A percentile compares a stretch with the other conserved stretches of the same genome.
These are phyloP conservation scores for Amblyteles armatorius DNA, from an alignment of 2,888 invertebrate species.

Conservation along the genomic window DNA sequence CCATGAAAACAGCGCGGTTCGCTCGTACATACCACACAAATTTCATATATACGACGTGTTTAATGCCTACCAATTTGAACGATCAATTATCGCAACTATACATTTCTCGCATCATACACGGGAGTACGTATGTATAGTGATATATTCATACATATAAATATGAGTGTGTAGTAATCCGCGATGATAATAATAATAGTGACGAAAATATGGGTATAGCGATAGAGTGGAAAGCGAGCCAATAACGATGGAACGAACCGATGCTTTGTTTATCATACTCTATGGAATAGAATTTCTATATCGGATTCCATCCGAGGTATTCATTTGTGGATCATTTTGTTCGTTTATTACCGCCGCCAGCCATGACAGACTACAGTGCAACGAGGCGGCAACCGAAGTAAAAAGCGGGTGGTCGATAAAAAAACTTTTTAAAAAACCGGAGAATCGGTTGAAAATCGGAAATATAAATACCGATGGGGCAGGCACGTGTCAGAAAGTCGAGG, in stretches of 20 bases:
- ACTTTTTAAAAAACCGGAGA: background rate
- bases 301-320: background rate
- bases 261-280: background rate
- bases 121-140: too few relatives aligned
- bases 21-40: background rate
- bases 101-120: background rate
- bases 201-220: background rate
- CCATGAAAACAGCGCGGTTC: background rate
- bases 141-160: background rate
- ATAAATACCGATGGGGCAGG: conserved; percentile 24
- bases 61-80: background rate
- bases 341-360: background rate
- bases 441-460: conserved; percentile 24
- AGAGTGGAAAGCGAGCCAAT: conserved; percentile 12
- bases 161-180: background rate
- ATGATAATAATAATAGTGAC: background rate
- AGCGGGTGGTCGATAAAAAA: background rate
- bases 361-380: background rate
- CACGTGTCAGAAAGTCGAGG: conserved; percentile 10
- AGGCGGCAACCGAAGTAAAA: background rate
- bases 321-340: conserved; percentile 2
- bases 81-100: background rate
- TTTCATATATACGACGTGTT: background rate
- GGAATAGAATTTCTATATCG: conserved; percentile 15
- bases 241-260: conserved; percentile 16